Evolutionary conservation across 2,888 invertebrate genomes (phyloP), one percentile per base, ranked within the genome.

Genomic region (Mesorhabditis spiculigera): DNA sequence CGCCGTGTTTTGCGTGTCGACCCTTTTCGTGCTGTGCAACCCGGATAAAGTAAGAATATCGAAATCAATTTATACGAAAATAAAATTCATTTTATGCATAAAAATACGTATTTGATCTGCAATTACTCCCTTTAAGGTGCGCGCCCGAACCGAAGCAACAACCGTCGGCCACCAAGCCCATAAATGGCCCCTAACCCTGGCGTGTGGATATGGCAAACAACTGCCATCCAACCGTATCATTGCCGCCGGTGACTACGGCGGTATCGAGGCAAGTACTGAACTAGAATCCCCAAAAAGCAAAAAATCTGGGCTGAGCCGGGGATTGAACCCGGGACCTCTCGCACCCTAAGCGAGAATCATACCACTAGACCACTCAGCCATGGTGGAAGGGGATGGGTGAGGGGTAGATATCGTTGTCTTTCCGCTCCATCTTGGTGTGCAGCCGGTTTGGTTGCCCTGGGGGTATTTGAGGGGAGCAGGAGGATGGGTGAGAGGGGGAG

Each of bases 11-110:
- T 85, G 86, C 65, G 86, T 88, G 6, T 84, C 88, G n/a, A 82
- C 88, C 5, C 84, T 88, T 28, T 88, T 88, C 76, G 88, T 88
- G n/a, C 84, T 88, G 13, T 88, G 88, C 77, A 88, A 89, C 79
- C 88, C 88, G 1, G 86, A 88, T 65, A 85, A 85, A 70, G 75
- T 72, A 66, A 4, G 10, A 13, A 61, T 6, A 28, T 43, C n/a
- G 45, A 8, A n/a, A 10, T 13, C 8, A 62, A 10, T 4, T 43
- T 44, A 66, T 66, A 10, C 10, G 43, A 66, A 42, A 66, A 4
- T 69, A n/a, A 28, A 28, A 28, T 28, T 28, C 28, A 28, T 28
- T 28, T 28, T 28, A 28, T 28, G 28, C 28, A 28, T 28, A 28
- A 28, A 28, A 28, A 28, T 28, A 28, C 28, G 13, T 63, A 13